phyloP scores from a whole-genome alignment of 2,888 invertebrate species.

The Xylota sylvarum region DNA sequence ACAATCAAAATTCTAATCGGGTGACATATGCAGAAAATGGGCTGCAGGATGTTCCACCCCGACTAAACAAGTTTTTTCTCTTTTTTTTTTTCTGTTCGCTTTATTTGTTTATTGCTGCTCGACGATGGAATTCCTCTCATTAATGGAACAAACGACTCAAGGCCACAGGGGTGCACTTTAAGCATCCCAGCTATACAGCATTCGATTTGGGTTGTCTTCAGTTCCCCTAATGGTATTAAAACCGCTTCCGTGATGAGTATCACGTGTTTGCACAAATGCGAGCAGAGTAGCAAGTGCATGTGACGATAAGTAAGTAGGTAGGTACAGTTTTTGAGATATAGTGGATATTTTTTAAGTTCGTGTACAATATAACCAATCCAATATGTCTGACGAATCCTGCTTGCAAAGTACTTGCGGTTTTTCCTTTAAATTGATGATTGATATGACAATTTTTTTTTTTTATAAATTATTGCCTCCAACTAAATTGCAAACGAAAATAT shows the following conservation, averaged over 20 bases:
- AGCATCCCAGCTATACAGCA: constrained; percentile 39
- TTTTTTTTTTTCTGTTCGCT: constrained; percentile 27
- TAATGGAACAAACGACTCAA: constrained; percentile 74
- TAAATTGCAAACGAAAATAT: no score
- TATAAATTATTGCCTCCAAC: no score
- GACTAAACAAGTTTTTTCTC: constrained; percentile 26
- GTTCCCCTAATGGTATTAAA: constrained; percentile 65
- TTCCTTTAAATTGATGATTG: background rate
- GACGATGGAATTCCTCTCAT: constrained; percentile 72
- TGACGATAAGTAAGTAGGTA: constrained; percentile 28
- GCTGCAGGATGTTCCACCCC: constrained; percentile 68
- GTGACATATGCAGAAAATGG: constrained; percentile 77
- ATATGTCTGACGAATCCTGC: background rate
- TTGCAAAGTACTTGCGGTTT: background rate
- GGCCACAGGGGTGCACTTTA: constrained; percentile 76
- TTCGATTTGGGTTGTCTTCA: constrained; percentile 64
- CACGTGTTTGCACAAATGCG: constrained; percentile 53
- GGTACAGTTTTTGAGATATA: background rate
- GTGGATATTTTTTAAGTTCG: no score
- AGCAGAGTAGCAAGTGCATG: constrained; percentile 65
- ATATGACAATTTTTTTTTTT: background rate
- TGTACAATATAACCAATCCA: no score
- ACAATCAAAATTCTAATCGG: constrained; percentile 74
- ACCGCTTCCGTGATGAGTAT: constrained; percentile 65
- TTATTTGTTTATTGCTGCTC: constrained; percentile 70